Conservation (phyloP, 2,888 invertebrate species). For the Acrobeloides nanus region DNA sequence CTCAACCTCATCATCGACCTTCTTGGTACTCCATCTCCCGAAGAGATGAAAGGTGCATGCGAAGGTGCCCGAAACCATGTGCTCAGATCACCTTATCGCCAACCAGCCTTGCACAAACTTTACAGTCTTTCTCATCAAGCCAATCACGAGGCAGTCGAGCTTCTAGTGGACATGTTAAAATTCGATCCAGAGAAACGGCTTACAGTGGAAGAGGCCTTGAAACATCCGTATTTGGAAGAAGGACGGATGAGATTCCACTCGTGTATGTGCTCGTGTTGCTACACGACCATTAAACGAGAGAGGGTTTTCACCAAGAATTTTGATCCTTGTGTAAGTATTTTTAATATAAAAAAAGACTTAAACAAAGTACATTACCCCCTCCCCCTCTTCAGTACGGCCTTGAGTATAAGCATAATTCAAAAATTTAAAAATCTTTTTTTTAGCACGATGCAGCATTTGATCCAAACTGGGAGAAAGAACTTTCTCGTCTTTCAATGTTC, state of each 20-base stretch:
- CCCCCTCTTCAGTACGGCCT: no score
- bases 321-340: conserved; percentile 39
- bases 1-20: conserved; percentile 94
- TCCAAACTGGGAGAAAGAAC: conserved; percentile 90
- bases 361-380: no score
- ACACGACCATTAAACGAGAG: conserved; percentile 30
- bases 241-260: conserved; percentile 96
- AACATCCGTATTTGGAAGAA: conserved; percentile 94
- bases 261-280: conserved; percentile 98
- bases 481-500: conserved; percentile 61
- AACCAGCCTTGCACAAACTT: conserved; percentile 59
- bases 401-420: not conserved
- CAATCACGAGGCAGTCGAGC: conserved; percentile 89
- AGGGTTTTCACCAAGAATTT: conserved; percentile 33
- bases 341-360: no score
- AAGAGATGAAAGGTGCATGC: conserved; percentile 94
- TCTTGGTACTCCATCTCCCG: conserved; percentile 84
- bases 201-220: conserved; percentile 84
- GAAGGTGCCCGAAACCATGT: conserved; percentile 87
- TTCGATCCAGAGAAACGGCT: conserved; percentile 81
- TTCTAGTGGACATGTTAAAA: conserved; percentile 90
- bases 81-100: conserved; percentile 76
- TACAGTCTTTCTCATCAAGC: conserved; percentile 10
- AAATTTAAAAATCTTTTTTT: no score
- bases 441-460: conserved; percentile 79